These are phyloP conservation scores for Melanotaenia maccullochi DNA, from an alignment of 2,797 vertebrate genomes.

Conservation along the genomic window DNA sequence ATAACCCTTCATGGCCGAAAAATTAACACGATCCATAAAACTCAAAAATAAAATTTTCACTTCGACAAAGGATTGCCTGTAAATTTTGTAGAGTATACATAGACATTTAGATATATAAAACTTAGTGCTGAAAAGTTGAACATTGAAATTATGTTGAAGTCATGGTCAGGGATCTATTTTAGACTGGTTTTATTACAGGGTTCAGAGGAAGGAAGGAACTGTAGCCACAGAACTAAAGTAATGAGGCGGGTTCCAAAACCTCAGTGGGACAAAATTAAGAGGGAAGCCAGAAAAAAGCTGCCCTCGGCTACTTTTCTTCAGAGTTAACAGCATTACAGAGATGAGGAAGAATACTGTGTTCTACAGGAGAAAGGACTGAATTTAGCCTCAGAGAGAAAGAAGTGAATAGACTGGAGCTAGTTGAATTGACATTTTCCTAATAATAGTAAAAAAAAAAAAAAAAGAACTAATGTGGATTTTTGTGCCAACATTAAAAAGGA, in stretches of 20 bases:
- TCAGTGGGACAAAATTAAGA: conserved; percentile 64
- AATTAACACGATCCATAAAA: conserved; percentile 45
- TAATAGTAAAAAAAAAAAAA: conserved; percentile 7
- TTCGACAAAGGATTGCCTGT: conserved; percentile 21
- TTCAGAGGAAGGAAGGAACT: conserved; percentile 68
- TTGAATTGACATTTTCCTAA: not conserved
- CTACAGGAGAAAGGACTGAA: conserved; percentile 20
- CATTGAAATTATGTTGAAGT: conserved; percentile 62
- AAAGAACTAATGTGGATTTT: not conserved
- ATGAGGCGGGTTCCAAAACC: conserved; percentile 68
- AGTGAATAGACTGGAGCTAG: not conserved
- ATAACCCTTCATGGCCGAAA: conserved; percentile 34
- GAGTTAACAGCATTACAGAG: conserved; percentile 32
- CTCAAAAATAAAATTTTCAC: conserved; percentile 27
- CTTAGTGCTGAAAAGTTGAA: conserved; percentile 51
- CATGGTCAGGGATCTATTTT: conserved; percentile 71
- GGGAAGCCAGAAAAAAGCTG: conserved; percentile 44
- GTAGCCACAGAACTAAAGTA: conserved; percentile 71
- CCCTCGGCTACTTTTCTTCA: conserved; percentile 44
- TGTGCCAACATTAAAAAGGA: not conserved
- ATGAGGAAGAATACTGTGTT: conserved; percentile 37
- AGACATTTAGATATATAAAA: conserved; percentile 17
- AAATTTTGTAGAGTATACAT: conserved; percentile 8
- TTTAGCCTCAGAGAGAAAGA: conserved; percentile 45
- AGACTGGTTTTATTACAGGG: conserved; percentile 77